Evolutionary conservation across 2,888 invertebrate species (phyloP), one percentile per base, ranked within the genome.

Genomic region (Drosophila nigricruria): DNA sequence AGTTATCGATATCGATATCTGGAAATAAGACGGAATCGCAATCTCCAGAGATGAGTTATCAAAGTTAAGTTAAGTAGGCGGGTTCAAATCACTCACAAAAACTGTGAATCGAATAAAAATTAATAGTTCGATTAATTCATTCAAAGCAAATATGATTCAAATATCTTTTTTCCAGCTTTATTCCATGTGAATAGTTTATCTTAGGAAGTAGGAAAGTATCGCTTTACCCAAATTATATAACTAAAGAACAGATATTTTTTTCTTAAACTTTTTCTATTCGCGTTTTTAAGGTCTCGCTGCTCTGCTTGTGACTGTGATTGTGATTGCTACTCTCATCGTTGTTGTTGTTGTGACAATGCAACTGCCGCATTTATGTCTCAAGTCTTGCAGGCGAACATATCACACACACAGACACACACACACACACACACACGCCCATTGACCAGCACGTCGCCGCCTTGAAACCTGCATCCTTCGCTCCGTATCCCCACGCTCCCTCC

Each of bases 331-430:
- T 60, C 43, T 3, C 14, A 43, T 43, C 57, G 57, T 30, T 47
- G 14, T 40, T 63, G 36, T 14, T 42, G 10, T 23, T 42, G 60
- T 50, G 60, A 58, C 66, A 64, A 58, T 43, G 74, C 72, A 70
- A 75, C 72, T 76, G 82, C 65, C 64, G 53, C 82, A 73, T 79
- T 82, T 38, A 73, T 77, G 61, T 67, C 69, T 74, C 56, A 70
- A 52, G 65, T 85, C 72, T 70, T 74, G 77, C 61, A 67, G 71
- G 65, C 49, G 63, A 66, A 76, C 86, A 77, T 59, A 68, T 71
- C 67, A 62, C 20, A 20, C 57, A 58, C 30, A 14, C 57, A 47
- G 56, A 40, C 40, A 57, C 43, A 25, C 43, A 50, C 25, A 45
- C 45, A 25, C 65, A 54, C 57, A 63, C 18, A 30, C 58, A 63